Base-by-base conservation (phyloP, 2,888 invertebrate genomes). In the Hirtodrosophila duncani region DNA sequence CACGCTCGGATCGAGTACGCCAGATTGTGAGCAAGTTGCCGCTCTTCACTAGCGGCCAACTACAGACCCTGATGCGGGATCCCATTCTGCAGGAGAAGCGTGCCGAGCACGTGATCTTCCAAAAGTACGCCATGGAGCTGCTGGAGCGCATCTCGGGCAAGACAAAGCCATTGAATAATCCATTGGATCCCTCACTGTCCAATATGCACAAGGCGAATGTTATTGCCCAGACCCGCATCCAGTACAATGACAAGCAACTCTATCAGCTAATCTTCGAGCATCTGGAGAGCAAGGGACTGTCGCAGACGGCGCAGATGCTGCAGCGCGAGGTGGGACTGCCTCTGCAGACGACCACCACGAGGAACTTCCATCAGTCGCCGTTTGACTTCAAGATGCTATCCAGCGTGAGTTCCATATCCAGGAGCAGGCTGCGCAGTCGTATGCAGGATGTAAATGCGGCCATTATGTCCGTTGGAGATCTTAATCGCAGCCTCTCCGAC, bases 21-120 rank as follows among this genome's bases (percentile, higher is more conserved):
- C 98, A 99, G 88, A 98, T 99, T 78, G 93, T 99, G 52, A 93
- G 96, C 71, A 98, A 98, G 87, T 89, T 99, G 59, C 98, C 98
- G 0, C 89, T 99, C 53, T 96, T 99, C 86, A 95, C 95, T 43
- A 94, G 93, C 78, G 97, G 97, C 8, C 96, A 96, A 85, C 90
- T 99, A 79, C 97, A 98, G 87, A 91, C 94, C 91, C 87, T 99
- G 44, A 98, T 98, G 95, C 93, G 96, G 43, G 98, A 98, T 87
- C 99, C 99, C 7, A 96, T 99, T 56, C 89, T 98, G 1, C 97
- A 98, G 88, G 99, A 99, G 87, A 98, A 97, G 86, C 90, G 97
- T 0, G 93, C 94, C 64, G 98, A 98, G 79, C 99, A 99, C 87
- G 94, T 96, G 0, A 92, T 93, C 86, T 99, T 99, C 86, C 98